Percentiles rank a stretch among this genome's conserved stretches.
Conservation (phyloP, 2,113 vertebrate genomes). For the Spea bombifrons region DNA sequence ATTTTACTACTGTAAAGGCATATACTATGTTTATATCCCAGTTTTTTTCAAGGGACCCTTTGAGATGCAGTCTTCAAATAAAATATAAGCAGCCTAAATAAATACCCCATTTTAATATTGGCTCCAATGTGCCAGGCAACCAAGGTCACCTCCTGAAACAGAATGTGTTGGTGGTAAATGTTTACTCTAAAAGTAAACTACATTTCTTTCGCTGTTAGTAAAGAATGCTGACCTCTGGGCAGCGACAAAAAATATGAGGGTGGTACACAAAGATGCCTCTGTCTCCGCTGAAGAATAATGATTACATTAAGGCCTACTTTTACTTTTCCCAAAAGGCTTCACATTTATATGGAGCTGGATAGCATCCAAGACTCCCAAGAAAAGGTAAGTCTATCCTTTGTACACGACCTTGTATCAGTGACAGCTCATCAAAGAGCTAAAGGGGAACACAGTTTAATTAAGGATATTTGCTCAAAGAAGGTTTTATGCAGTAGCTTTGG, state of each 20-base stretch:
- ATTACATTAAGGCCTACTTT: conserved; percentile 29
- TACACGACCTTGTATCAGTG: conserved; percentile 4
- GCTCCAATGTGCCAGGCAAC: too few species aligned
- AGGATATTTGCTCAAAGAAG: conserved; percentile 14
- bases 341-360: conserved; percentile 13
- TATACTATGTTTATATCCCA: too few species aligned
- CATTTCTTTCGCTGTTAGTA: too few species aligned
- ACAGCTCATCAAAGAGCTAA: conserved; percentile 10
- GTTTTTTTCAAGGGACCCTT: too few species aligned
- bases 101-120: too few species aligned
- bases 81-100: too few species aligned
- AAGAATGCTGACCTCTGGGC: not conserved
- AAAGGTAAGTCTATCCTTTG: conserved; percentile 34
- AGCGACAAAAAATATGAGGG: not conserved
- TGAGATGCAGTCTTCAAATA: too few species aligned
- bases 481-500: conserved; percentile 2
- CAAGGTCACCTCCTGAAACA: too few species aligned
- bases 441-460: conserved; percentile 9
- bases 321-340: conserved; percentile 27
- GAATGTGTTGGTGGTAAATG: not conserved
- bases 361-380: conserved; percentile 14
- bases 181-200: not conserved
- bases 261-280: conserved; percentile 16
- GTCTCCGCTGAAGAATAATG: conserved; percentile 11
- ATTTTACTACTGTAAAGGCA: too few species aligned